These are phyloP conservation scores for Chelonia mydas DNA, from an alignment of 2,797 vertebrate species.

Conservation along the genomic window DNA sequence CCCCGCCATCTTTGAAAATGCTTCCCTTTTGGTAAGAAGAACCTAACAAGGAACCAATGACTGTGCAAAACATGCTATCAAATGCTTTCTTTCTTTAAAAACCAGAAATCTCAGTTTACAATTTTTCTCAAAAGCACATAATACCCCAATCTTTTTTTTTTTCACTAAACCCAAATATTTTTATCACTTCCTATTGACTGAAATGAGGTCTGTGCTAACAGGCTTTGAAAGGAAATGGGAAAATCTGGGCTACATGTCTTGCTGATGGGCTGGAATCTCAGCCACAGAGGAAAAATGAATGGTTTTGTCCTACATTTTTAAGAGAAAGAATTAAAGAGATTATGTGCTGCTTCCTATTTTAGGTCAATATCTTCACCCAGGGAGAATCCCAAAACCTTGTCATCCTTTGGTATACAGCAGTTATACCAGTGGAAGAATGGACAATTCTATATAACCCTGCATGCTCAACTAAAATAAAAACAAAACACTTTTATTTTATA, in stretches of 20 bases:
- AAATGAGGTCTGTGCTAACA: slow-evolving; percentile 51
- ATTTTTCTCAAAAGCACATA: not conserved
- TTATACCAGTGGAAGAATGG: not conserved
- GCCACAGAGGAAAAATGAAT: slow-evolving; percentile 67
- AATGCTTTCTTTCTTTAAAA: too few relatives aligned
- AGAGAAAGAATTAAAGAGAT: slow-evolving; percentile 56
- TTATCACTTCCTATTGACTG: not conserved
- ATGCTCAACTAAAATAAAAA: not conserved
- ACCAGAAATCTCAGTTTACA: not conserved
- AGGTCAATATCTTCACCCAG: slow-evolving; percentile 65
- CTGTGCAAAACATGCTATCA: too few relatives aligned
- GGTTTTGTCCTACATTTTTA: slow-evolving; percentile 73
- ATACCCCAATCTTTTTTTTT: slow-evolving; percentile 9
- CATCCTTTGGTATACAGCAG: not conserved
- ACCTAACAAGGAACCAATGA: not conserved
- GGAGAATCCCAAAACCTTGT: slow-evolving; percentile 25
- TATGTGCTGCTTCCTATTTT: slow-evolving; percentile 51
- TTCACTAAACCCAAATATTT: slow-evolving; percentile 49
- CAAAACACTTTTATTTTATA: not conserved
- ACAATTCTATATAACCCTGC: not conserved
- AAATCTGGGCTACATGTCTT: slow-evolving; percentile 69
- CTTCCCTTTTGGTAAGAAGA: not conserved
- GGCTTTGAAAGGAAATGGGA: slow-evolving; percentile 63
- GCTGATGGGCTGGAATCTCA: slow-evolving; percentile 71
- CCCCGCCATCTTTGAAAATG: not conserved